Evolutionary conservation across 2,113 vertebrate species (phyloP), one percentile per base, ranked within the genome.

Genomic region (Pelecanus crispus): DNA sequence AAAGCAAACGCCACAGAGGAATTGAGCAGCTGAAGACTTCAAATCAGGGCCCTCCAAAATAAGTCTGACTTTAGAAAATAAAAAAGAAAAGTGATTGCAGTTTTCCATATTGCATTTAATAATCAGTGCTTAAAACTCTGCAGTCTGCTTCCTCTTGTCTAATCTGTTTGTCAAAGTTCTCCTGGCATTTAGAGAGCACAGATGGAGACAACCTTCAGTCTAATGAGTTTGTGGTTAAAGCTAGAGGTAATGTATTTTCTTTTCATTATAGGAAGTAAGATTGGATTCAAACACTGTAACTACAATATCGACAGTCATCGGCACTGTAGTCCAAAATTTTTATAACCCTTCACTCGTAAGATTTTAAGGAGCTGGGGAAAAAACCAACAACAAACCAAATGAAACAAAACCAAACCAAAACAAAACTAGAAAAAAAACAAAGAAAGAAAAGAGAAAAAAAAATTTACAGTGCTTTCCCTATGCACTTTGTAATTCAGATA

Each of bases 381-480:
- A 7, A 12, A 38, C 5, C 14, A 55, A 7, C 22, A 53, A 1
- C 12, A 86, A 32, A 24, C 8, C 7, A 31, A 67, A 36, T 2
- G 10, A 45, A 73, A 22, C 3, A 9, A 25, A 79, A 36, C 1
- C 15, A 44, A 38, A 17, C 0, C 7, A 47, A 47, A 47, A 17
- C 20, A 0, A 4, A 32, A 17, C 2, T n/a, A n/a, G n/a, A 21
- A 49, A 3, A 15, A 13, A 8, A 2, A 21, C 29, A 25, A 1
- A 14, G 45, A 34, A 3, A 17, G 24, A 16, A 59, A 8, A 13
- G 4, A 17, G 15, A 26, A 13, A 10, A 18, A 18, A n/a, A 28
- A 40, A 28, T 20, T 71, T 32, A 8, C 7, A 24, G 6, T 9
- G 7, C 1, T 74, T 85, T 75, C 3, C 67, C 6, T 52, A 10